Evolutionary conservation across 2,113 vertebrate genomes (phyloP).

Genomic region (Mesoclemmys tuberculata): DNA sequence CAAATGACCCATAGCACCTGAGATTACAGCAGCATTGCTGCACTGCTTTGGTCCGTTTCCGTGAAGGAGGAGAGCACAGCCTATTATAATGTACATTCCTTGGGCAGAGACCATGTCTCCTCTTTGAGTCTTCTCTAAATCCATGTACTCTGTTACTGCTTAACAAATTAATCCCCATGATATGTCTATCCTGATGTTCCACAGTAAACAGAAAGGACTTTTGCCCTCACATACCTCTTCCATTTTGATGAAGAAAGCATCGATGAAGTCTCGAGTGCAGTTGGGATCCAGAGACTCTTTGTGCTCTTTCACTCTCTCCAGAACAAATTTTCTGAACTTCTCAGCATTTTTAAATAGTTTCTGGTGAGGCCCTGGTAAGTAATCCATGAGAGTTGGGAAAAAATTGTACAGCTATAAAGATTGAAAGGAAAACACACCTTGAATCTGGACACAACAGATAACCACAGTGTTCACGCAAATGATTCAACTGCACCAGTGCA

Average conservation of each 20-base stretch:
- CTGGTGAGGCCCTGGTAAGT: slow-evolving; percentile 81
- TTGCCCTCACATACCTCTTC: slow-evolving; percentile 73
- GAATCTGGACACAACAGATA: not conserved
- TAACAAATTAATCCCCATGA: not conserved
- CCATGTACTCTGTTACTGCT: not conserved
- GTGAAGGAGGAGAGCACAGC: not conserved
- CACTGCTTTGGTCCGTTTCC: not conserved
- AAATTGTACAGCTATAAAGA: slow-evolving; percentile 71
- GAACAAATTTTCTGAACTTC: slow-evolving; percentile 58
- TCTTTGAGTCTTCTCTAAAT: not conserved
- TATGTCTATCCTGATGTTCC: not conserved
- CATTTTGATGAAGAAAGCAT: slow-evolving; percentile 83
- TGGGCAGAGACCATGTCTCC: not conserved
- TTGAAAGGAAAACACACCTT: not conserved
- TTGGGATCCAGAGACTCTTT: slow-evolving; percentile 73
- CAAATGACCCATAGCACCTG: not conserved
- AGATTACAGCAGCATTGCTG: not conserved
- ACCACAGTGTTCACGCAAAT: not conserved
- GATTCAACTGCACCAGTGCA: not conserved
- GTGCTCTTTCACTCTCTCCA: slow-evolving; percentile 76
- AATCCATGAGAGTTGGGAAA: slow-evolving; percentile 79
- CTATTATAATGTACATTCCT: not conserved
- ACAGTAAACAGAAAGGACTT: not conserved
- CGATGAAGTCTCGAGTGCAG: slow-evolving; percentile 82
- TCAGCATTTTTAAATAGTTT: not conserved